Conservation (phyloP, 64 coral and sea anemone species). For the Trachythela sp. region DNA sequence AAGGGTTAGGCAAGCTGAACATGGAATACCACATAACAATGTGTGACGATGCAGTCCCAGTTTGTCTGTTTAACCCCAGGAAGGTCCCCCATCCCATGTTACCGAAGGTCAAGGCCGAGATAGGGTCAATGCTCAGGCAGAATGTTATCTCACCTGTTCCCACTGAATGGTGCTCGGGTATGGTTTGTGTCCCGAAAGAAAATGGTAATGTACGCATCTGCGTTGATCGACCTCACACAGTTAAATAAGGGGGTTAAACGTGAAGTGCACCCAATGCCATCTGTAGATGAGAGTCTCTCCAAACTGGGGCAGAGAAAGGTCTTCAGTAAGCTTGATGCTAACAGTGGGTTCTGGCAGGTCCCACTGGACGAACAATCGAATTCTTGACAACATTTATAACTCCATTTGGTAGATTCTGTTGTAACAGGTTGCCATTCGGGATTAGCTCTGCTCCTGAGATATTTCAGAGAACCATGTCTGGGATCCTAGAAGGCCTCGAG, state of each 20-base stretch:
- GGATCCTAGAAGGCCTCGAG: constrained; percentile 13
- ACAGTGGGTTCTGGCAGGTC: constrained; percentile 36
- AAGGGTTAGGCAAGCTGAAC: constrained; percentile 40
- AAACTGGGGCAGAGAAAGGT: constrained; percentile 2
- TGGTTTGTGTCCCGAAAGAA: constrained; percentile 5
- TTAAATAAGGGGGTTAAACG: constrained; percentile 40
- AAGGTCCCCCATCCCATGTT: constrained; percentile 26
- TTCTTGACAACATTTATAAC: neutral
- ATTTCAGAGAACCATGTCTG: constrained; percentile 15
- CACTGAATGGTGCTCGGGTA: constrained; percentile 34
- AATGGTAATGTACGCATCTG: constrained; percentile 22
- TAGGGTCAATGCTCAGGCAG: constrained; percentile 10
- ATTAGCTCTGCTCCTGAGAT: neutral
- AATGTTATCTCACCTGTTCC: constrained; percentile 24
- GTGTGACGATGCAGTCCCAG: neutral
- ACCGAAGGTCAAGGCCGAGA: constrained; percentile 22
- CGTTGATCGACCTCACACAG: constrained; percentile 26
- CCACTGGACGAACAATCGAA: constrained; percentile 13
- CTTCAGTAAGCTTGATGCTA: constrained; percentile 27
- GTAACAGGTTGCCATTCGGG: neutral
- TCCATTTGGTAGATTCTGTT: constrained; percentile 7
- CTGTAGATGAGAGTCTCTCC: constrained; percentile 18
- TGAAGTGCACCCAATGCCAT: constrained; percentile 46
- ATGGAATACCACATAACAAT: constrained; percentile 18
- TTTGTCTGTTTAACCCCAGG: constrained; percentile 14